Evolutionary conservation across 2,797 vertebrate species (phyloP), one percentile per base, ranked within the genome.

Genomic region (Centropyge bicolor): DNA sequence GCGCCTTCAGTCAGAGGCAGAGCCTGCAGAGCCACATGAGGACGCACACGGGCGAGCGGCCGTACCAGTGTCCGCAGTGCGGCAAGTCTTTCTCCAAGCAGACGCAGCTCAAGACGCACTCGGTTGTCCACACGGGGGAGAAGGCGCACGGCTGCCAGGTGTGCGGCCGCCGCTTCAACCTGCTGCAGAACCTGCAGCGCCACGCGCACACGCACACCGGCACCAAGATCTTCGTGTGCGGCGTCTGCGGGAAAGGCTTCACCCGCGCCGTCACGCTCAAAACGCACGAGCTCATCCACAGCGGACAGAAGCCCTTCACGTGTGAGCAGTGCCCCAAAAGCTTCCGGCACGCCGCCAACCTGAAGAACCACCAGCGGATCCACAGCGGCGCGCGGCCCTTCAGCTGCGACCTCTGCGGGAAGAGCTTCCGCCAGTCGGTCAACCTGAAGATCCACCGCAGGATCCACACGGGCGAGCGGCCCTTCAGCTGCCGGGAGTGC

Each of bases 401-500:
- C 64, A 17, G 48, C 80, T 96, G 95, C 9, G 93, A 95, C 17
- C 51, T 95, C 16, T 96, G 95, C 17, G 90, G 91, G 1, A 96
- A 95, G 79, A 92, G 78, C 11, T 96, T 96, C 87, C 91, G 93
- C 1, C 94, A 95, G 83, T 76, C 94, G 0, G 94, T 94, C 9
- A 95, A 95, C 82, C 91, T 96, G 13, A 95, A 95, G 81, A 95
- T 95, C 80, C 95, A 96, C 80, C 86, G 83, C 12, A 84, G 95
- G 9, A 90, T 94, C 24, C 95, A 96, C 92, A 96, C 94, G 0
- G 95, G 95, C 1, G 95, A 96, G 86, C 94, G 95, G 10, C 95
- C 95, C 0, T 96, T 94, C 81, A 64, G 68, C 43, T 96, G 95
- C 78, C 61, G 54, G 2, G 82, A 94, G 62, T 96, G 95, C 14